Evolutionary conservation across 2,888 invertebrate genomes (phyloP).

Genomic region (Tricholauxania praeusta): DNA sequence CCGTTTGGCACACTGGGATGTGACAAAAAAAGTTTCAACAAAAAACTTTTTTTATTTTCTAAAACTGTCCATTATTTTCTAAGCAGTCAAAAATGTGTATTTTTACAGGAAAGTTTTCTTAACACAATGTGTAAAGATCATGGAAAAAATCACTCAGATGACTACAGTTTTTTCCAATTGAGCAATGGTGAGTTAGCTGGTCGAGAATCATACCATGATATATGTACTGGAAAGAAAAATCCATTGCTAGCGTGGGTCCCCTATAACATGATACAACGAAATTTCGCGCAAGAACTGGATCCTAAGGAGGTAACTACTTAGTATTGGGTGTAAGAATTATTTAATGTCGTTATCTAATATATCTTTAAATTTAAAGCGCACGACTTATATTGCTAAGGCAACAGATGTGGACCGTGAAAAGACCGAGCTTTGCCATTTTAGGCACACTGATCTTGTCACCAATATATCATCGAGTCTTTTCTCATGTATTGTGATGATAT

Average conservation of each 20-base stretch:
- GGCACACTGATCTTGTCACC: conserved; percentile 59
- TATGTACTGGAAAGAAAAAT: conserved; percentile 51
- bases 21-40: too few relatives aligned
- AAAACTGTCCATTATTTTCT: too few relatives aligned
- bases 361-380: conserved; percentile 46
- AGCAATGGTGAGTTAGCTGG: conserved; percentile 59
- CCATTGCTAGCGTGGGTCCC: conserved; percentile 61
- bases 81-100: too few relatives aligned
- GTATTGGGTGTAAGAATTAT: neutral
- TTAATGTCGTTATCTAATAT: neutral
- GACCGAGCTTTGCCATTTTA: conserved; percentile 62
- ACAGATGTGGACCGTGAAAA: conserved; percentile 58
- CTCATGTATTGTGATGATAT: conserved; percentile 62
- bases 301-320: conserved; percentile 58
- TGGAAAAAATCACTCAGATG: conserved; percentile 53
- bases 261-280: conserved; percentile 52
- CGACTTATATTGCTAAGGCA: conserved; percentile 62
- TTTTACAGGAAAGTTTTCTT: conserved; percentile 55
- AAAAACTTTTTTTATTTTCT: too few relatives aligned
- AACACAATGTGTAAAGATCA: conserved; percentile 62
- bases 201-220: conserved; percentile 53
- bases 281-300: conserved; percentile 56
- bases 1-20: too few relatives aligned
- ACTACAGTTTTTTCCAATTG: conserved; percentile 58
- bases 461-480: conserved; percentile 55